A percentile compares a stretch with the other conserved stretches of the same genome.
phyloP scores from a whole-genome alignment of 2,113 vertebrate genomes.

The Sarotherodon lohbergeri region DNA sequence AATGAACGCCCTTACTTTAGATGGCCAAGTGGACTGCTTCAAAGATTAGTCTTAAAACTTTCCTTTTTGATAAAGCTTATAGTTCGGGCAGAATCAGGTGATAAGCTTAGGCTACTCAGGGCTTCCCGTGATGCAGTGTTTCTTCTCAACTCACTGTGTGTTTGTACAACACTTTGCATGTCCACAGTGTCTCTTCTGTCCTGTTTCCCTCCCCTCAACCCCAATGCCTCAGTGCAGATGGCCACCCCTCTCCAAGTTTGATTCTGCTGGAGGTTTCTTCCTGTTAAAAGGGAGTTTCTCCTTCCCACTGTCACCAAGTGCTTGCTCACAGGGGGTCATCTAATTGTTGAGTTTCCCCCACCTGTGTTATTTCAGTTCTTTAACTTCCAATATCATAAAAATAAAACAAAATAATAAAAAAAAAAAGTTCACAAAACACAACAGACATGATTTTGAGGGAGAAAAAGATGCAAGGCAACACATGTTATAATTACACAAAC shows the following conservation, averaged over 20 bases:
- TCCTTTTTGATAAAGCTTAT: neutral
- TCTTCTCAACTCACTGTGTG: neutral
- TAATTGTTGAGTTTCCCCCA: neutral
- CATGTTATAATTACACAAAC: too few relatives aligned
- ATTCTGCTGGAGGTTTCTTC: neutral
- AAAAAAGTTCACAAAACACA: too few relatives aligned
- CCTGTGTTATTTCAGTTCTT: neutral
- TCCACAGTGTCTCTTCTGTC: neutral
- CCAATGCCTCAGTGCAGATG: neutral
- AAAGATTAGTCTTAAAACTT: neutral
- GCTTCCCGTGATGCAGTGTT: neutral
- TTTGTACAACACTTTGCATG: neutral
- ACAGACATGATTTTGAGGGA: too few relatives aligned
- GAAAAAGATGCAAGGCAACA: too few relatives aligned
- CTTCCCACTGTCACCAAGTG: neutral
- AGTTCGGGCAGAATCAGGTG: fast-evolving
- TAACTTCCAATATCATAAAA: neutral
- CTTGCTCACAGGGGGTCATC: fast-evolving
- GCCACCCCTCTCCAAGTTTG: neutral
- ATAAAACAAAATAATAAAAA: neutral
- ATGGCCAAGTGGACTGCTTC: neutral
- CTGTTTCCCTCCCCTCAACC: neutral
- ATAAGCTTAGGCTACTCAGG: neutral
- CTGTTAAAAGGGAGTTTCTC: neutral
- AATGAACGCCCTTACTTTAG: neutral